Conservation (phyloP, 1,140 invertebrate species). For the Acromyrmex heyeri region DNA sequence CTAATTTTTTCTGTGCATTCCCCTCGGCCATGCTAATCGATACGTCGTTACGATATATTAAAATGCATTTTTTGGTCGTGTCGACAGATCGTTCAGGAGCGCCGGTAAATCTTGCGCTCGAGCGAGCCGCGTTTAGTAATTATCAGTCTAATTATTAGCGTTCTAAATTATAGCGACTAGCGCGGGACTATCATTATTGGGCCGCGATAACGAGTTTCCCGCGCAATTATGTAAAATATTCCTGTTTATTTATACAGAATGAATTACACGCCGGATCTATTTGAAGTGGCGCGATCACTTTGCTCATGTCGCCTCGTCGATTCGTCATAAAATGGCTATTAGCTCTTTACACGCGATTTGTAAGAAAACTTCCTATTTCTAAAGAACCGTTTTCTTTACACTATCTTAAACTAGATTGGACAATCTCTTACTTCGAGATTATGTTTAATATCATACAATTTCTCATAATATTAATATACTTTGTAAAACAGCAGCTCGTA, state of each 20-base stretch:
- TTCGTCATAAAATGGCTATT: conserved; percentile 39
- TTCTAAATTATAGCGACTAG: conserved; percentile 34
- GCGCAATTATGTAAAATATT: conserved; percentile 58
- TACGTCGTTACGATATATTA: conserved; percentile 52
- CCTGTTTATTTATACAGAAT: conserved; percentile 52
- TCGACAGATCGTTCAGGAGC: conserved; percentile 32
- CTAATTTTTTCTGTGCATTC: background rate
- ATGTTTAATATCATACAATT: conserved; percentile 28
- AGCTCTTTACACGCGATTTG: conserved; percentile 37
- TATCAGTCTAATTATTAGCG: conserved; percentile 54
- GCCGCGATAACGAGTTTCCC: conserved; percentile 52
- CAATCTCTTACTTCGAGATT: conserved; percentile 27
- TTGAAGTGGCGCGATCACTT: conserved; percentile 52
- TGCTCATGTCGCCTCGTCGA: conserved; percentile 19
- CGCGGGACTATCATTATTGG: conserved; percentile 33
- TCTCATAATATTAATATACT: conserved; percentile 18
- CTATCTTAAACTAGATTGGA: conserved; percentile 49
- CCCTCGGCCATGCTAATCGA: conserved; percentile 13
- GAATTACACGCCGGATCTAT: conserved; percentile 33
- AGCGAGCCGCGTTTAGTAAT: conserved; percentile 31
- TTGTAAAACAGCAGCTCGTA: background rate
- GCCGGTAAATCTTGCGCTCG: conserved; percentile 35
- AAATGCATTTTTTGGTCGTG: conserved; percentile 46
- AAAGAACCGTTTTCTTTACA: conserved; percentile 9
- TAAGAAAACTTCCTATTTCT: conserved; percentile 10